Conservation (phyloP, 2,113 vertebrate genomes). For the Tychaedon coryphoeus region DNA sequence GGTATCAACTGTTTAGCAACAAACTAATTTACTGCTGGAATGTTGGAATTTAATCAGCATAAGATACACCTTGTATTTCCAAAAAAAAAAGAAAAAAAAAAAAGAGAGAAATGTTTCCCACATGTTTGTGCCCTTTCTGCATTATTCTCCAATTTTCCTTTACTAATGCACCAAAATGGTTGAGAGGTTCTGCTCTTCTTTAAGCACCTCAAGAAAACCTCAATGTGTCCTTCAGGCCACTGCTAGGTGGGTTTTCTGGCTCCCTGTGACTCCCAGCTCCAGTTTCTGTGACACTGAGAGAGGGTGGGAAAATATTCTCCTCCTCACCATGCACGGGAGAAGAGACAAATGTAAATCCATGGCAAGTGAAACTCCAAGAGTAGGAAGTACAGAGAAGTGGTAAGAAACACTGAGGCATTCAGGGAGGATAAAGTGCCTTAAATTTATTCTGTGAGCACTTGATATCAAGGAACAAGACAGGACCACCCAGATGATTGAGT, state of each 20-base stretch:
- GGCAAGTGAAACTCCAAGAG: neutral
- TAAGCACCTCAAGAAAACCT: neutral
- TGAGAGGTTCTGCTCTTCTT: neutral
- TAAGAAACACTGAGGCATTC: neutral
- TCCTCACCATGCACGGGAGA: neutral
- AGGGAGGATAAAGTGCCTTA: neutral
- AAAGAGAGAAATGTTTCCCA: neutral
- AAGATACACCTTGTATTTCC: neutral
- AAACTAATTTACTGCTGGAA: neutral
- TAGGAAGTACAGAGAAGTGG: neutral
- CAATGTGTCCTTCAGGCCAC: neutral
- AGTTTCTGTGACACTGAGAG: neutral
- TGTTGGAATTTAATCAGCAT: neutral
- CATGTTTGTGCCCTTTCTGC: neutral
- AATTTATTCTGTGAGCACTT: neutral
- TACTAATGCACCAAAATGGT: neutral
- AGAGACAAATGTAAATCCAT: neutral
- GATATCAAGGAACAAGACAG: neutral
- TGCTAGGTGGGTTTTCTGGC: neutral
- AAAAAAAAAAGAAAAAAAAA: neutral
- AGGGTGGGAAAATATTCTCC: neutral
- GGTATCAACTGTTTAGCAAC: neutral
- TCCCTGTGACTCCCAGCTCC: neutral
- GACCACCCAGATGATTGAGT: neutral
- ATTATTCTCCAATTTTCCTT: neutral